Percentiles rank a stretch among this genome's conserved stretches.
These are phyloP conservation scores for Astropecten irregularis DNA, from an alignment of 53 echinoderm and acorn worm genomes.

Conservation along the genomic window DNA sequence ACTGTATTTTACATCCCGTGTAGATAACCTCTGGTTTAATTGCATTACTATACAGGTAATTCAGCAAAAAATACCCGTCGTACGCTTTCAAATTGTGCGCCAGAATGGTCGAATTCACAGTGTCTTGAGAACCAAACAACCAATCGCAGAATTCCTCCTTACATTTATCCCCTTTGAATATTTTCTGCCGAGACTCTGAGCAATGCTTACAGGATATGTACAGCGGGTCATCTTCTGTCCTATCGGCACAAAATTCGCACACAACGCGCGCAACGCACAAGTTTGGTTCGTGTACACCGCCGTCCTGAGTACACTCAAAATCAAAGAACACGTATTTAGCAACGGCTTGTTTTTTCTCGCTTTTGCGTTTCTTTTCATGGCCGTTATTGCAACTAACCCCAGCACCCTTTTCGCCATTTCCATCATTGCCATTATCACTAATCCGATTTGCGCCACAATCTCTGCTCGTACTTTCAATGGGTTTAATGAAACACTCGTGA, in stretches of 20 bases:
- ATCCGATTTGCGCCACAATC: not conserved
- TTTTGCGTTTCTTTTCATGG: no score
- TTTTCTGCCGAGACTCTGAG: not conserved
- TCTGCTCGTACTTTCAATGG: not conserved
- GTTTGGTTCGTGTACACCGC: slow-evolving; percentile 35
- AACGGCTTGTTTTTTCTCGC: not conserved
- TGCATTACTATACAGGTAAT: slow-evolving; percentile 6
- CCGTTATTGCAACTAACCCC: no score
- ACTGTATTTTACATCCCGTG: slow-evolving; percentile 38
- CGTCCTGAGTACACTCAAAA: slow-evolving; percentile 44
- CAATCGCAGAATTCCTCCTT: slow-evolving; percentile 45
- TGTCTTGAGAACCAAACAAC: slow-evolving; percentile 6
- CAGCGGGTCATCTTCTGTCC: not conserved
- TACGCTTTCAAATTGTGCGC: slow-evolving; percentile 39
- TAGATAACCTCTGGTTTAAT: slow-evolving; percentile 42
- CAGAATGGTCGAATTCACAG: not conserved
- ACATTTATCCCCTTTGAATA: slow-evolving; percentile 40
- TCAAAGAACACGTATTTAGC: slow-evolving; percentile 39
- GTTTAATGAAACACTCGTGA: slow-evolving; percentile 6
- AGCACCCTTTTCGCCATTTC: not conserved
- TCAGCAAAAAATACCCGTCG: slow-evolving; percentile 24
- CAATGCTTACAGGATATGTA: not conserved
- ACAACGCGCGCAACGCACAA: slow-evolving; percentile 23
- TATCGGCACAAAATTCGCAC: slow-evolving; percentile 9
- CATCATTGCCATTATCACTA: no score